Evolutionary conservation across 2,888 invertebrate genomes (phyloP).

Genomic region (Eumacrocentrus americanus): DNA sequence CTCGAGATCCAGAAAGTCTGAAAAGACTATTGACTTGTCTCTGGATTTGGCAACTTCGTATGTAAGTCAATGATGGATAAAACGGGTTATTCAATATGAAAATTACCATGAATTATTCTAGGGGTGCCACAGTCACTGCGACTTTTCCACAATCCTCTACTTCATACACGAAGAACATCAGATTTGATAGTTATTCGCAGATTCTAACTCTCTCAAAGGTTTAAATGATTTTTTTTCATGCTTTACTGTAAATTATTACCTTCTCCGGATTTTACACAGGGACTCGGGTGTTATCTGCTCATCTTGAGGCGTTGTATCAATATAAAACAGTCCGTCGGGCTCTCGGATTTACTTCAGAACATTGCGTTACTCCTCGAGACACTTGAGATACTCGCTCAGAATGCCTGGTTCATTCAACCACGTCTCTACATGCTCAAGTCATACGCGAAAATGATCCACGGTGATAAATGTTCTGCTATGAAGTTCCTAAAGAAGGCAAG

Average conservation of each 20-base stretch:
- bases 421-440: constrained; percentile 39
- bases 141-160: constrained; percentile 2
- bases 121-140: constrained; percentile 28
- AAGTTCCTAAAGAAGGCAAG: constrained; percentile 33
- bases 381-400: constrained; percentile 17
- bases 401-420: constrained; percentile 38
- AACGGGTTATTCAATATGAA: neutral
- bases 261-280: constrained; percentile 30
- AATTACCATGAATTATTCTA: constrained; percentile 16
- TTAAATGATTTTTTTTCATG: neutral
- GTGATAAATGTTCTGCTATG: constrained; percentile 16
- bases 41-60: constrained; percentile 45
- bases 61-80: constrained; percentile 34
- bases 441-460: constrained; percentile 37
- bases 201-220: constrained; percentile 39
- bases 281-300: constrained; percentile 43
- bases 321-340: constrained; percentile 36
- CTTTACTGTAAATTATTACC: neutral
- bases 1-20: constrained; percentile 42
- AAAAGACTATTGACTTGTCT: constrained; percentile 38
- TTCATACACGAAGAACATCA: constrained; percentile 14
- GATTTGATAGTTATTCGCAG: constrained; percentile 27
- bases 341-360: constrained; percentile 30
- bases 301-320: constrained; percentile 41
- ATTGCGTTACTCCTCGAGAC: constrained; percentile 28